These are phyloP conservation scores for Drosophila recens DNA, from an alignment of 2,888 invertebrate genomes.

Conservation along the genomic window DNA sequence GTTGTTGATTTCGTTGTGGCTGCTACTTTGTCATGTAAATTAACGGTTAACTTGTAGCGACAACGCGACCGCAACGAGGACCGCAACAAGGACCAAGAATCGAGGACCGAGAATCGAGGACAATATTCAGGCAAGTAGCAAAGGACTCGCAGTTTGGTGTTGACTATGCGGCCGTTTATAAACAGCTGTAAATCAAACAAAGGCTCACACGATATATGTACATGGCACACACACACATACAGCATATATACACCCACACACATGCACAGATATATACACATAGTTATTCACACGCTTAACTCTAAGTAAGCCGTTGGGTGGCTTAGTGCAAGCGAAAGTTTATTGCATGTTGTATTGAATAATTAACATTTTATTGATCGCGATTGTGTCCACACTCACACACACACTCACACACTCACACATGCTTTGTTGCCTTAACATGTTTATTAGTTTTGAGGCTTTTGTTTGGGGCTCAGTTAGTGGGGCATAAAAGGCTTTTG, in stretches of 20 bases:
- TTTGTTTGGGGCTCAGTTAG: conserved; percentile 64
- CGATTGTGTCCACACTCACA: conserved; percentile 41
- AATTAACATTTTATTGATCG: conserved; percentile 82
- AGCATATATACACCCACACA: conserved; percentile 11
- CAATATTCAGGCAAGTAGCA: conserved; percentile 5
- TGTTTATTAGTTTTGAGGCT: conserved; percentile 74
- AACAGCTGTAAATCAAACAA: conserved; percentile 60
- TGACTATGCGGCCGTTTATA: conserved; percentile 2
- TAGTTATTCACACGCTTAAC: conserved; percentile 17
- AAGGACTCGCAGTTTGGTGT: conserved; percentile 19
- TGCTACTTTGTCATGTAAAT: conserved; percentile 79
- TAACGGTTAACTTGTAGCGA: conserved; percentile 68
- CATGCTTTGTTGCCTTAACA: conserved; percentile 35
- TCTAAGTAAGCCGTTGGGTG: conserved; percentile 61
- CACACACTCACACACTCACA: conserved; percentile 17
- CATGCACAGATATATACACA: conserved; percentile 6
- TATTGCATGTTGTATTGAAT: conserved; percentile 75
- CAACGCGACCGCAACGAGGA: conserved; percentile 48
- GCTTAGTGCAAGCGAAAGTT: conserved; percentile 61
- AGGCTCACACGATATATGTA: conserved; percentile 35
- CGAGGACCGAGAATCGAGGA: conserved; percentile 2
- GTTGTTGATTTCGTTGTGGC: conserved; percentile 21
- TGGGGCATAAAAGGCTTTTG: conserved; percentile 57
- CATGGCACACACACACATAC: conserved; percentile 8
- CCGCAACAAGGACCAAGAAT: conserved; percentile 35